phyloP scores from a whole-genome alignment of 2,113 vertebrate genomes.

The Vulpes ferrilata region DNA sequence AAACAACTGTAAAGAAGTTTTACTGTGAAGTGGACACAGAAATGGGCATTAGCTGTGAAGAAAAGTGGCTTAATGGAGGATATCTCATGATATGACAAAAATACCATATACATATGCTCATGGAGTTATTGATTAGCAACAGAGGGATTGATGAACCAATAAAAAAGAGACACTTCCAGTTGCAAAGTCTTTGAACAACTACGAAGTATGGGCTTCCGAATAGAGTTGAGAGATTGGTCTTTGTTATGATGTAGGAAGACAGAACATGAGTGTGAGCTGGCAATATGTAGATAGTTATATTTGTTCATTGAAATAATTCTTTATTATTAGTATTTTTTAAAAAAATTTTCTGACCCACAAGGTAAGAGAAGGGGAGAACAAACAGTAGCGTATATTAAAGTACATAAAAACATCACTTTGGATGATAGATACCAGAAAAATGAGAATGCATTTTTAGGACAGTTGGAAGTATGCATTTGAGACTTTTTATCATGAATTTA shows the following conservation, averaged over 20 bases:
- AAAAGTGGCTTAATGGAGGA: not conserved
- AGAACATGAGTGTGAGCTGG: not conserved
- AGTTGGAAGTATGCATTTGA: not conserved
- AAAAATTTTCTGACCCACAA: not conserved
- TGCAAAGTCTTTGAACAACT: not conserved
- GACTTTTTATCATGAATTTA: not conserved
- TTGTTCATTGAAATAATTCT: not conserved
- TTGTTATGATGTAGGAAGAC: not conserved
- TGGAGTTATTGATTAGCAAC: not conserved
- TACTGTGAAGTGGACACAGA: not conserved
- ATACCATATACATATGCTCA: not conserved
- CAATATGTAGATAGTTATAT: not conserved
- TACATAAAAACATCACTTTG: not conserved
- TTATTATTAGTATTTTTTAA: not conserved
- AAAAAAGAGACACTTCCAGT: not conserved
- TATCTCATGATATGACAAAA: not conserved
- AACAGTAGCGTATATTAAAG: not conserved
- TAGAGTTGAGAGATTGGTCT: not conserved
- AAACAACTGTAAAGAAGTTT: not conserved
- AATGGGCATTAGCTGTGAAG: not conserved
- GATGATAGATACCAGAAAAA: not conserved
- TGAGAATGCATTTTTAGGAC: not conserved
- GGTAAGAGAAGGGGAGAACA: not conserved
- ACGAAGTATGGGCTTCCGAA: not conserved
- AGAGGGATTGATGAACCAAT: not conserved